Percentiles rank a stretch among this genome's conserved stretches.
These are phyloP conservation scores for Catagonus wagneri DNA, from an alignment of 2,113 vertebrate genomes.

Conservation along the genomic window DNA sequence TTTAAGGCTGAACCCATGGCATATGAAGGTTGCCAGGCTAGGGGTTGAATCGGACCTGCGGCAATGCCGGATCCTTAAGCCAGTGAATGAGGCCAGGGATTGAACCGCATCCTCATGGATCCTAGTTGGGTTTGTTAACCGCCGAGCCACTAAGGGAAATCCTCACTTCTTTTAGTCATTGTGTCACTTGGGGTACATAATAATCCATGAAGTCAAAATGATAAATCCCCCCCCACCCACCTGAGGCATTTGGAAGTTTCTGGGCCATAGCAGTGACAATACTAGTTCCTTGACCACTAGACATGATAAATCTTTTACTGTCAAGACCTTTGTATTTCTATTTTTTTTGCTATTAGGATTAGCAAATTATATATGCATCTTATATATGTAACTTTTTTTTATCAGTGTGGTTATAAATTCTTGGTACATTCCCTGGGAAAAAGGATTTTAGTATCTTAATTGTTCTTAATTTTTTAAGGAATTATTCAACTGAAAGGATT, in stretches of 20 bases:
- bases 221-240: not conserved
- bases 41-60: too few species aligned
- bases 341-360: slow-evolving; percentile 24
- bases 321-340: not conserved
- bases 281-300: too few species aligned
- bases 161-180: not conserved
- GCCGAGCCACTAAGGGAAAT: too few species aligned
- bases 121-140: too few species aligned
- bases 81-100: too few species aligned
- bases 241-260: too few species aligned
- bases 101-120: too few species aligned
- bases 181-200: not conserved
- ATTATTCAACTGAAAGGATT: not conserved
- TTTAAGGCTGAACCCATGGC: too few species aligned
- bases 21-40: too few species aligned
- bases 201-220: not conserved
- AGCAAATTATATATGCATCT: not conserved
- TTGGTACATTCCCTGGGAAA: not conserved
- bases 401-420: not conserved
- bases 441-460: slow-evolving; percentile 13
- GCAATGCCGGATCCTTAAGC: too few species aligned
- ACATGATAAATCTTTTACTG: not conserved
- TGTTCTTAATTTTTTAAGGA: not conserved
- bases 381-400: not conserved
- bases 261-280: too few species aligned